Base-by-base conservation (phyloP, 2,113 vertebrate genomes). In the Oncorhynchus masou region DNA sequence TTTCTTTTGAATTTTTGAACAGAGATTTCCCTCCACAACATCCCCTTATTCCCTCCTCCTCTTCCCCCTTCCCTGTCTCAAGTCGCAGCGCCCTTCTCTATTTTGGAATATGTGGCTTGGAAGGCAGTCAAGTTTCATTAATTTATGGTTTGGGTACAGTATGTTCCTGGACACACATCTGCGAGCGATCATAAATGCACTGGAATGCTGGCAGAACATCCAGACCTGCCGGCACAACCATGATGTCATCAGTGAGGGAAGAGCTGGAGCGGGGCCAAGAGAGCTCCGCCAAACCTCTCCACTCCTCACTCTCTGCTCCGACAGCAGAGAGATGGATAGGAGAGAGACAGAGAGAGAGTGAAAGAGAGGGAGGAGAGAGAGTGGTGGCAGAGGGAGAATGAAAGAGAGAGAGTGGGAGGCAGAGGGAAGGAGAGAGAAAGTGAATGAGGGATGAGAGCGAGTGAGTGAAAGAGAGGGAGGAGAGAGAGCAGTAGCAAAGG, bases 151-250 rank as follows among this genome's bases (percentile, higher is more conserved):
- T 95, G 96, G 96, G 97, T 98, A 98, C 97, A 98, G 95, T 95
- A 95, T 98, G 97, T 99, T 99, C 97, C 96, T 97, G 96, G 95
- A 97, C 94, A 93, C 96, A 96, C 97, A 99, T 98, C 97, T 99
- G 97, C 96, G 95, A 97, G 95, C 93, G 93, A 97, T 98, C 97
- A 99, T 97, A 98, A 99, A 97, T 94, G 95, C 95, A 91, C 92
- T 95, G 96, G 96, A 98, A 98, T 96, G 95, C 96, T 98, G 97
- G 97, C 97, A 97, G 97, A 97, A 99, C 97, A 98, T 97, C 95
- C 94, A 98, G 97, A 96, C 96, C 97, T 97, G 95, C 96, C 95
- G 95, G 96, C 96, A 95, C 95, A 92, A 94, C 94, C 90, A 95
- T 97, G 96, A 97, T 92, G 93, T 94, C 97, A 98, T 96, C 95